phyloP scores from a whole-genome alignment of 2,113 vertebrate genomes.

The Forbesichthys agassizii region DNA sequence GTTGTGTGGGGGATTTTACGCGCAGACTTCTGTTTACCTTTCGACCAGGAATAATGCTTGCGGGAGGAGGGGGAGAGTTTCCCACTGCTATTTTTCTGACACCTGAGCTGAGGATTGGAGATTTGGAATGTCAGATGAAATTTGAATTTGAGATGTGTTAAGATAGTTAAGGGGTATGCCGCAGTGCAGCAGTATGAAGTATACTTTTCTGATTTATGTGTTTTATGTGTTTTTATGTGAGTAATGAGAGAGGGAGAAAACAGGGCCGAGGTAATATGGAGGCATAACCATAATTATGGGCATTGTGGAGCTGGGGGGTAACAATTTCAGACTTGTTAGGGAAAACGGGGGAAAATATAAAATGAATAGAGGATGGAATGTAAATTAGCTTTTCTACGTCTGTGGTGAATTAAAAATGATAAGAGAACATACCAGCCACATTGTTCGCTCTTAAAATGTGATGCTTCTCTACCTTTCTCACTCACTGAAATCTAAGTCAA shows the following conservation, averaged over 20 bases:
- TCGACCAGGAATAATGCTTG: slow-evolving; percentile 64
- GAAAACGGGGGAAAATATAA: slow-evolving; percentile 56
- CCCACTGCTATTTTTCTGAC: slow-evolving; percentile 66
- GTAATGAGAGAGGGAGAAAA: slow-evolving; percentile 58
- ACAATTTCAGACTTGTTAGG: slow-evolving; percentile 29
- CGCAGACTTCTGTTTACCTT: slow-evolving; percentile 59
- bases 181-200: slow-evolving; percentile 46
- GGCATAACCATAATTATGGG: slow-evolving; percentile 61
- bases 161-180: slow-evolving; percentile 64
- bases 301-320: slow-evolving; percentile 32
- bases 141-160: slow-evolving; percentile 62
- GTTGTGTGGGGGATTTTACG: too few species aligned
- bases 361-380: slow-evolving; percentile 34
- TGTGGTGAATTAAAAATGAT: slow-evolving; percentile 7
- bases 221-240: too few species aligned
- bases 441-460: not conserved
- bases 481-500: slow-evolving; percentile 15
- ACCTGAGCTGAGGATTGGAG: slow-evolving; percentile 64
- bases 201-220: slow-evolving; percentile 68
- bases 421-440: not conserved
- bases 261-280: slow-evolving; percentile 51
- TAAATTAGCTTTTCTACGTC: slow-evolving; percentile 15
- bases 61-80: slow-evolving; percentile 30
- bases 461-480: not conserved
- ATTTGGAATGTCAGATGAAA: slow-evolving; percentile 69